Evolutionary conservation across 2,797 vertebrate species (phyloP).

Genomic region (Zenarchopterus dispar): DNA sequence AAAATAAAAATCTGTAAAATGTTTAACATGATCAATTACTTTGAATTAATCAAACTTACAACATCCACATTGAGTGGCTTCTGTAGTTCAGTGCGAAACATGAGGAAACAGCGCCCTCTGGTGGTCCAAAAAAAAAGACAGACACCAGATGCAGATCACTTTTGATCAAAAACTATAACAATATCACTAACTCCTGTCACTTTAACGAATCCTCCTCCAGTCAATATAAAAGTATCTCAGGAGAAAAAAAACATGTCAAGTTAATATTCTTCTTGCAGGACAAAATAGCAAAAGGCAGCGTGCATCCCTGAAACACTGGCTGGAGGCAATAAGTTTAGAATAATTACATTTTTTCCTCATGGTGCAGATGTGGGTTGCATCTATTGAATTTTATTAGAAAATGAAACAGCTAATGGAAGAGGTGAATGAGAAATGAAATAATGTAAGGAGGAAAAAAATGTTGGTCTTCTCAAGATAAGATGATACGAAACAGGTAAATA

Average conservation of each 20-base stretch:
- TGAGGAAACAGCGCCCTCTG: constrained; percentile 23
- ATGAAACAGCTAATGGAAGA: constrained; percentile 1
- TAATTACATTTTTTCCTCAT: not conserved
- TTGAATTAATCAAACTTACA: not conserved
- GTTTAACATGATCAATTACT: not conserved
- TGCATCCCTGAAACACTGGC: constrained; percentile 6
- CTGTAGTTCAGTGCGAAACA: not conserved
- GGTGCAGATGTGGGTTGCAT: not conserved
- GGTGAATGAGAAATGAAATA: constrained; percentile 27
- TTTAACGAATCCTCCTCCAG: not conserved
- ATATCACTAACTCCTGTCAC: too few species aligned
- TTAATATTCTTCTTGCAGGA: too few species aligned
- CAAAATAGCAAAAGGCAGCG: not conserved
- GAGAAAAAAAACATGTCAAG: not conserved
- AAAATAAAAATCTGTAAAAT: not conserved
- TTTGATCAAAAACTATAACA: too few species aligned
- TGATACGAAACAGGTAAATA: constrained; percentile 44
- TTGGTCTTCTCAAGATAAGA: constrained; percentile 27
- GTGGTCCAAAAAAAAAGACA: constrained; percentile 20
- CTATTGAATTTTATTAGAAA: constrained; percentile 16
- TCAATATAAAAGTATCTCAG: constrained; percentile 6
- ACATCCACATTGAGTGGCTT: not conserved
- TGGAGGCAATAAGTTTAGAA: not conserved
- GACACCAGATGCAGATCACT: not conserved
- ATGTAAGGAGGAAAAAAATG: constrained; percentile 15